phyloP scores from a whole-genome alignment of 2,888 invertebrate species.

The Bellardia bayeri region DNA sequence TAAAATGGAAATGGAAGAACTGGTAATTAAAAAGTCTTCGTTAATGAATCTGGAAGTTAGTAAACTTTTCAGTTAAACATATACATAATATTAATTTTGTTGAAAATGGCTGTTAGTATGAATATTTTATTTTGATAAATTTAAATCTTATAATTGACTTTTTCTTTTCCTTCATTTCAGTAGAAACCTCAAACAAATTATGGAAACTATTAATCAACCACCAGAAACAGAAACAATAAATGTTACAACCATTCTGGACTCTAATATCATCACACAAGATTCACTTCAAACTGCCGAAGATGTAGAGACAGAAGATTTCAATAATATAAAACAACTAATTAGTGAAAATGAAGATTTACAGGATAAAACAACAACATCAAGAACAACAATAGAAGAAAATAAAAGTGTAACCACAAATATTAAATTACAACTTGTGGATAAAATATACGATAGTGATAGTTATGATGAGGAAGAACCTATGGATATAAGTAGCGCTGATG shows the following conservation, averaged over 20 bases:
- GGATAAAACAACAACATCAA: conserved; percentile 39
- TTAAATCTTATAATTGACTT: not conserved
- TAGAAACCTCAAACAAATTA: conserved; percentile 76
- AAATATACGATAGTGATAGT: conserved; percentile 26
- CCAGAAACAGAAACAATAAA: conserved; percentile 76
- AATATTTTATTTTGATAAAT: too few relatives aligned
- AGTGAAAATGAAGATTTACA: conserved; percentile 74
- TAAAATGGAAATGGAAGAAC: too few relatives aligned
- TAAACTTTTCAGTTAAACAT: too few relatives aligned
- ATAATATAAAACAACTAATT: conserved; percentile 62
- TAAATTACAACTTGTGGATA: conserved; percentile 34
- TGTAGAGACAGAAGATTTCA: conserved; percentile 57
- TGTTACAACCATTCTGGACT: conserved; percentile 74
- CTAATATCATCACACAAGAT: conserved; percentile 50
- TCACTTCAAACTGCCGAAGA: conserved; percentile 61
- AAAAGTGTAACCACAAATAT: conserved; percentile 68
- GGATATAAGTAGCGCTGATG: conserved; percentile 44
- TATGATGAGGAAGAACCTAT: conserved; percentile 50
- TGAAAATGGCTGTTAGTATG: too few relatives aligned
- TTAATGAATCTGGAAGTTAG: too few relatives aligned
- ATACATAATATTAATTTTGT: too few relatives aligned
- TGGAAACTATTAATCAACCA: conserved; percentile 79
- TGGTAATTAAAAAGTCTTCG: too few relatives aligned
- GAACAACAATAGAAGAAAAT: conserved; percentile 37
- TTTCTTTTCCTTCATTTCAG: conserved; percentile 44